Base-by-base conservation (phyloP, 2,888 invertebrate genomes). In the Boloria selene region DNA sequence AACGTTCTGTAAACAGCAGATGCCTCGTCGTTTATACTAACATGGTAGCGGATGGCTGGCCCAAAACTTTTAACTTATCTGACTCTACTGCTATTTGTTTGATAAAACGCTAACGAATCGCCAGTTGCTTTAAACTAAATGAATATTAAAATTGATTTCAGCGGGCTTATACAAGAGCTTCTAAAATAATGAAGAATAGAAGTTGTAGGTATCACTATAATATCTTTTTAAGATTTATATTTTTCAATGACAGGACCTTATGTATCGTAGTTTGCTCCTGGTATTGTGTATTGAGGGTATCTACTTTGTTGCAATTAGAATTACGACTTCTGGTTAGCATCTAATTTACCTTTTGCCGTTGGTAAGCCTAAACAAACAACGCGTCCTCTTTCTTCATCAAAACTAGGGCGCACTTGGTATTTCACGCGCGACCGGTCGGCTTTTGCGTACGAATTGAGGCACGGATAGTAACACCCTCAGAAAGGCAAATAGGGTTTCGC, bases 371-470 rank as follows among this genome's bases (percentile, higher is more conserved):
- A 93, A 90, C 89, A 91, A 91, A 90, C 86, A 88, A 78, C 79
- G 82, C 79, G 88, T 87, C 85, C 87, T 87, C 84, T 84, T 83
- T 87, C 85, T 84, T 83, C 83, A 77, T 75, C 81, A 85, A 87
- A 92, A 92, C 87, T 86, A 82, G 88, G 92, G 84, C 93, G 87
- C 86, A 88, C 85, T 92, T 92, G 88, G 90, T 91, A 90, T 92
- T 90, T 88, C 86, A 88, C 87, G 87, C 88, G 88, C 87, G 88
- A 83, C 82, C 81, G 84, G 82, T 79, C 80, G 83, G 85, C 86
- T 88, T 38, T 88, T 88, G 81, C 87, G 84, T 85, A 85, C 83
- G 85, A 89, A 88, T 88, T 82, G 88, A 85, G 82, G 83, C 84
- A 86, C 79, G 87, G 88, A 88, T 89, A 88, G 85, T 87, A 86